A percentile compares a stretch with the other conserved stretches of the same genome.
These are phyloP conservation scores for Oreochromis tanganicae DNA, from an alignment of 2,113 vertebrate species.

Conservation along the genomic window DNA sequence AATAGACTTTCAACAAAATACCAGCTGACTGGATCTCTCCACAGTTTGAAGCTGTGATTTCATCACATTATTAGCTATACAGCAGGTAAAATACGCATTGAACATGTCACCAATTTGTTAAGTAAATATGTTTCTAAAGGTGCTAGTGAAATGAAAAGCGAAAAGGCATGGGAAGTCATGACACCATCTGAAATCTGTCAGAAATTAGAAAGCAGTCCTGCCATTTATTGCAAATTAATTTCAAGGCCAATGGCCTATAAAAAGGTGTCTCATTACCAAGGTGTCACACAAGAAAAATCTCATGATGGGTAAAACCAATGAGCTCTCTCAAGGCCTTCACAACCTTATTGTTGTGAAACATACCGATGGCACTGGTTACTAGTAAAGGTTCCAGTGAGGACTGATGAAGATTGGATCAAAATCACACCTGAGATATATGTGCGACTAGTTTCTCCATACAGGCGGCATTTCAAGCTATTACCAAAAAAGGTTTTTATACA, in stretches of 20 bases:
- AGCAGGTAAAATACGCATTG: not conserved
- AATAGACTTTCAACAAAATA: not conserved
- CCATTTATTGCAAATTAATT: not conserved
- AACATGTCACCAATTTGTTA: accelerated
- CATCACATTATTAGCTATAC: not conserved
- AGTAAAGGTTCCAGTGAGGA: not conserved
- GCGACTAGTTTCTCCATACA: not conserved
- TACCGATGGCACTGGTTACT: not conserved
- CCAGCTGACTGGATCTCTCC: not conserved
- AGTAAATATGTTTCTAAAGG: not conserved
- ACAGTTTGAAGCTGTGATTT: not conserved
- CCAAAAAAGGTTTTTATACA: not conserved
- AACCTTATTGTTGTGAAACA: not conserved
- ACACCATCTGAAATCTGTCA: not conserved
- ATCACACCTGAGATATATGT: not conserved
- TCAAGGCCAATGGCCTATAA: not conserved
- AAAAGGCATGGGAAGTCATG: not conserved
- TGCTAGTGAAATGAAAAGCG: not conserved
- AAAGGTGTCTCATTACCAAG: not conserved
- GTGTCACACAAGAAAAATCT: not conserved
- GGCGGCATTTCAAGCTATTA: not conserved
- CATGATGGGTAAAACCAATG: not conserved
- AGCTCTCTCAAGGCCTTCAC: not conserved
- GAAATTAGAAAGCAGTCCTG: not conserved
- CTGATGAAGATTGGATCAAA: not conserved